Conservation (phyloP, 2,888 invertebrate genomes). For the Margaritifera margaritifera region DNA sequence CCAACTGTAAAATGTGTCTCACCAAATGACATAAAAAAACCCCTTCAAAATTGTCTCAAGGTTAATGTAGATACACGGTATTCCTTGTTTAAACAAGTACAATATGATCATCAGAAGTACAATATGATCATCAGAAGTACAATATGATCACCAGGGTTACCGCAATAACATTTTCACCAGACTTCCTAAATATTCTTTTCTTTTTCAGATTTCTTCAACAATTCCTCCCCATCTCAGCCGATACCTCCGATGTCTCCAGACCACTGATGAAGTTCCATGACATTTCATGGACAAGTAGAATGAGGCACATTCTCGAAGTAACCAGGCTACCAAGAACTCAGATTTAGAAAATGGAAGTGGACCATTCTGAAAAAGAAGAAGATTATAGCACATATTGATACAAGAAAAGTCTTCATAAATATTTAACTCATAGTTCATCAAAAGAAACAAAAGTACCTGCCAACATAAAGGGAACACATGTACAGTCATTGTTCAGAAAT, state of each 20-base stretch:
- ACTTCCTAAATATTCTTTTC: not conserved
- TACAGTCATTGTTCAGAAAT: too few relatives aligned
- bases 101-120: constrained; percentile 2
- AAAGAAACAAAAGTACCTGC: too few relatives aligned
- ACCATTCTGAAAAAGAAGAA: constrained; percentile 81
- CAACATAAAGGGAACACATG: too few relatives aligned
- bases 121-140: constrained; percentile 2
- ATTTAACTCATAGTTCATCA: too few relatives aligned
- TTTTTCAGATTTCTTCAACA: constrained; percentile 78
- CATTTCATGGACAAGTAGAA: constrained; percentile 91
- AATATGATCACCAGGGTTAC: not conserved
- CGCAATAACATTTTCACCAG: not conserved
- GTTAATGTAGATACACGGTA: not conserved
- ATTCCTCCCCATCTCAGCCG: constrained; percentile 95
- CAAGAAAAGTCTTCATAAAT: too few relatives aligned
- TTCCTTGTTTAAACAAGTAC: not conserved
- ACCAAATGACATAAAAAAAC: not conserved
- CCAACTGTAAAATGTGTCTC: not conserved
- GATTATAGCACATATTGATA: not conserved
- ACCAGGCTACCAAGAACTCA: constrained; percentile 95
- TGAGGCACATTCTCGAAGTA: constrained; percentile 92
- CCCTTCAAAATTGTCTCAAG: not conserved
- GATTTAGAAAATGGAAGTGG: constrained; percentile 94
- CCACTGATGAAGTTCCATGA: constrained; percentile 88
- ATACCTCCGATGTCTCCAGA: constrained; percentile 91